Base-by-base conservation (phyloP, 2,888 invertebrate species). In the Protodeltote pygarga region DNA sequence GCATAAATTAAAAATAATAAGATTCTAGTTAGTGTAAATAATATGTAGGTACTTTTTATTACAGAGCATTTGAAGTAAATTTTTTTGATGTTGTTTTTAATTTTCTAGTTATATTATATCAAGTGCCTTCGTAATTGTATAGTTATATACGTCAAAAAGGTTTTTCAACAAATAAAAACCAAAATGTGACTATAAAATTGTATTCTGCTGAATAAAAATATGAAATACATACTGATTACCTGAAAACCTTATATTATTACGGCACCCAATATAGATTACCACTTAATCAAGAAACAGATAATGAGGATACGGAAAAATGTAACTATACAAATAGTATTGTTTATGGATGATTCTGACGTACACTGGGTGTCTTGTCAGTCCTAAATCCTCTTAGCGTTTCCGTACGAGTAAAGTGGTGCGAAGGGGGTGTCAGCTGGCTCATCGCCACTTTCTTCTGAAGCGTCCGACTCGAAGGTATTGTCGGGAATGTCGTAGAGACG, bases 401-500 rank as follows among this genome's bases (percentile, higher is more conserved):
- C 92, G 75, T 92, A 92, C 9, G 89, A 89, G 77, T 92, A 92
- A 1, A 92, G 76, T 2, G 92, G 92, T 8, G 92, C 91, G 66
- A 92, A 92, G 16, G 92, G 89, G 5, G 90, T 89, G 65, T 92
- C 92, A 0, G 82, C 87, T 24, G 80, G 92, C 38, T 92, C 97
- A 66, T 96, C 96, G 8, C 96, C 97, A 33, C 95, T 95, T 48
- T 96, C 96, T 33, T 97, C 96, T 5, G 98, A 98, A n/a, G 97
- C 98, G 83, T 99, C 99, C 24, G 98, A 97, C 80, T 99, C 99
- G 90, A 99, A 99, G 0, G 99, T 98, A 83, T 98, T 98, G 86
- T 99, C 98, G 37, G 99, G 99, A 81, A 99, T 98, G 87, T 98
- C 98, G 85, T 99, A 99, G 67, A 99, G 93, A 65, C 99, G 96